These are phyloP conservation scores for Chitala chitala DNA, from an alignment of 2,113 vertebrate genomes.

Conservation along the genomic window DNA sequence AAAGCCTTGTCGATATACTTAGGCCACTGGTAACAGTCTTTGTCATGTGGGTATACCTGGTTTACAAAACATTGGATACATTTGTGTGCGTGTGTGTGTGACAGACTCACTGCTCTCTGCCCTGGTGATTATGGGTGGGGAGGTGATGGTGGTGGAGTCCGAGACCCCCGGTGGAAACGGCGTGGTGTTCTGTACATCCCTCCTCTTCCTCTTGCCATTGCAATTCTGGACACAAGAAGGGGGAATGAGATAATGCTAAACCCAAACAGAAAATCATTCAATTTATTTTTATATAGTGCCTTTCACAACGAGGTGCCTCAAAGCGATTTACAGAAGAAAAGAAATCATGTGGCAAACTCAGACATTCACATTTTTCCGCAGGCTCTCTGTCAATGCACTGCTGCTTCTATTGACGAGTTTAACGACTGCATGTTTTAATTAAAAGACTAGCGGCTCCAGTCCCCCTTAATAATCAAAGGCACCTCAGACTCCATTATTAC, in stretches of 20 bases:
- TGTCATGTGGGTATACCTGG: not conserved
- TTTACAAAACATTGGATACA: not conserved
- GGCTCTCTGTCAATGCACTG: no score
- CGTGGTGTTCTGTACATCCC: slow-evolving; percentile 28
- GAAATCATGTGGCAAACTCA: no score
- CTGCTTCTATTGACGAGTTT: no score
- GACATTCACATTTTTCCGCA: no score
- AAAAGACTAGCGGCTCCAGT: not conserved
- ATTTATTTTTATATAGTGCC: no score
- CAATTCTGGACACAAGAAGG: slow-evolving; percentile 37
- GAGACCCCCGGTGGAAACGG: slow-evolving; percentile 25
- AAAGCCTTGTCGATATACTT: not conserved
- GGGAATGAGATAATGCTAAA: not conserved
- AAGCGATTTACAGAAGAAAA: no score
- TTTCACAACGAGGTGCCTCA: no score
- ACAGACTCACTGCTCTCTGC: slow-evolving; percentile 30
- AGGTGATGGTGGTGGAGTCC: slow-evolving; percentile 51
- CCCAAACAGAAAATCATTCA: no score
- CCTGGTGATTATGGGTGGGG: slow-evolving; percentile 51
- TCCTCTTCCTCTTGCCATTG: slow-evolving; percentile 38
- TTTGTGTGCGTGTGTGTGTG: not conserved
- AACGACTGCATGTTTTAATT: no score
- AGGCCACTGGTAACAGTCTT: not conserved
- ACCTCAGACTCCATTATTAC: not conserved
- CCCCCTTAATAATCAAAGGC: not conserved